These are phyloP conservation scores for Patagioenas fasciata DNA, from an alignment of 2,113 vertebrate species.

Conservation along the genomic window DNA sequence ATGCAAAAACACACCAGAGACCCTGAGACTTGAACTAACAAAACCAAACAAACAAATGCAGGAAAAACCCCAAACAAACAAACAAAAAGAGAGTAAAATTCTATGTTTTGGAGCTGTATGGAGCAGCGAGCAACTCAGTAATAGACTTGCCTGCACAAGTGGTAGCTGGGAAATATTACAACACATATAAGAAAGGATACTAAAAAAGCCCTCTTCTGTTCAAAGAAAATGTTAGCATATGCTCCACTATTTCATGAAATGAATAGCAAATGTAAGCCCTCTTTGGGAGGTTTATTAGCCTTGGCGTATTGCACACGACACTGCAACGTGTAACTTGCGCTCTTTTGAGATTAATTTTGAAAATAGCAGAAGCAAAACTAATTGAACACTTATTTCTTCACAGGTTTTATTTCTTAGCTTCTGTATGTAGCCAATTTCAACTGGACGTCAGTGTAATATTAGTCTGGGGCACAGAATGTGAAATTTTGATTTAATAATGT, in stretches of 20 bases:
- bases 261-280: neutral
- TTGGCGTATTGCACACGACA: neutral
- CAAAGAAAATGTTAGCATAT: neutral
- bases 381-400: neutral
- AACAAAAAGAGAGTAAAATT: neutral
- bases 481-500: neutral
- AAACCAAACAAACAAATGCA: neutral
- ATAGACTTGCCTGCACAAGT: neutral
- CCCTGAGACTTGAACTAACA: neutral
- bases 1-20: neutral
- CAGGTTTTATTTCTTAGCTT: neutral
- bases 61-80: neutral
- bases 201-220: neutral
- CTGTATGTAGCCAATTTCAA: neutral
- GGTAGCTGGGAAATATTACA: neutral
- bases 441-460: neutral
- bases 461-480: neutral
- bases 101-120: neutral
- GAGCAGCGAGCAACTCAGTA: neutral
- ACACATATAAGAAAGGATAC: neutral
- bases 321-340: neutral
- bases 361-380: constrained; percentile 7
- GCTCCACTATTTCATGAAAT: neutral
- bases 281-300: neutral
- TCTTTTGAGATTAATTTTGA: constrained; percentile 7